Evolutionary conservation across 2,888 invertebrate species (phyloP).

Genomic region (Apamea sordens): DNA sequence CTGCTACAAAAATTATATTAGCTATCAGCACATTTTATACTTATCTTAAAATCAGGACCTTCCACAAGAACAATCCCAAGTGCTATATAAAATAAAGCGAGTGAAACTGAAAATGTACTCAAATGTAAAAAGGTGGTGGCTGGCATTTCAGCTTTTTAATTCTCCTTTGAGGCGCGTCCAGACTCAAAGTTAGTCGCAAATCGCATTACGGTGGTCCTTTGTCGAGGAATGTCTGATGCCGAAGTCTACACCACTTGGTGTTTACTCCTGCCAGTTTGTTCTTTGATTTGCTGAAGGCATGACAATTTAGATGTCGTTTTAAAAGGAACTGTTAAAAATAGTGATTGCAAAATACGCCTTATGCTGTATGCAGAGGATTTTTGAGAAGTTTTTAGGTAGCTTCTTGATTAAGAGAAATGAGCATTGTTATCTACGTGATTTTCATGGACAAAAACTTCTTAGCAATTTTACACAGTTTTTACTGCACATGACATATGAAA

Average conservation of each 20-base stretch:
- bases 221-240: conserved; percentile 30
- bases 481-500: not conserved
- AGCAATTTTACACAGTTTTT: not conserved
- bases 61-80: not conserved
- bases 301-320: conserved; percentile 4
- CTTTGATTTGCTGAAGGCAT: conserved; percentile 22
- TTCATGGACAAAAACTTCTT: not conserved
- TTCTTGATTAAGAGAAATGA: not conserved
- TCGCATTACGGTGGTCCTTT: conserved; percentile 64
- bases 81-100: conserved; percentile 30
- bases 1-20: not conserved
- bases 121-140: conserved; percentile 51
- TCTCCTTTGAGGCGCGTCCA: conserved; percentile 58
- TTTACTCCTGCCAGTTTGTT: conserved; percentile 32
- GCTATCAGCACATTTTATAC: not conserved
- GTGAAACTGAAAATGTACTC: conserved; percentile 46
- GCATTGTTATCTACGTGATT: not conserved
- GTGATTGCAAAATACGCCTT: not conserved
- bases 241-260: conserved; percentile 24
- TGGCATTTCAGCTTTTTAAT: conserved; percentile 61
- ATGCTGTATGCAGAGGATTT: not conserved
- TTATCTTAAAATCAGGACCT: not conserved
- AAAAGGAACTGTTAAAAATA: not conserved
- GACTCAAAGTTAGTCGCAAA: conserved; percentile 65
- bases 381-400: not conserved